A percentile compares a stretch with the other conserved stretches of the same genome.
Conservation (phyloP, 2,797 vertebrate genomes). For the Sebastes vulpes region DNA sequence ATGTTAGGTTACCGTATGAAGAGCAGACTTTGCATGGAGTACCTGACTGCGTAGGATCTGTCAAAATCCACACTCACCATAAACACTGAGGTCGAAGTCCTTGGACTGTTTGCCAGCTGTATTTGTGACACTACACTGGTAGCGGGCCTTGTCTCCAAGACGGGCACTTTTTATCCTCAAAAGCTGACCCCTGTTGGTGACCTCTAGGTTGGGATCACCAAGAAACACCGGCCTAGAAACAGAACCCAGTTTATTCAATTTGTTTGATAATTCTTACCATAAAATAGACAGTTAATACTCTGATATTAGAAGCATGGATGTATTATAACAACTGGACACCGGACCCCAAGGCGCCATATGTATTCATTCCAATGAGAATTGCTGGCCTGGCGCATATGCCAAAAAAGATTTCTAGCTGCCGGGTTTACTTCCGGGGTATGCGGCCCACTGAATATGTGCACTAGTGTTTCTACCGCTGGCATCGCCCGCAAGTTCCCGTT, state of each 20-base stretch:
- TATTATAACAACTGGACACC: no score
- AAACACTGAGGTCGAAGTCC: constrained; percentile 90
- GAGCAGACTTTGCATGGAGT: neutral
- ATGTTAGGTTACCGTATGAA: neutral
- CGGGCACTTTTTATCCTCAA: constrained; percentile 90
- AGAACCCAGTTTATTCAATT: neutral
- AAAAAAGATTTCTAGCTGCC: no score
- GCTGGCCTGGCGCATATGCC: no score
- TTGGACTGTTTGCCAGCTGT: constrained; percentile 92
- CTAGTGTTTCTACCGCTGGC: no score
- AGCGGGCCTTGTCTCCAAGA: constrained; percentile 92
- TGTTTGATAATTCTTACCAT: neutral
- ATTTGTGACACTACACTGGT: constrained; percentile 92
- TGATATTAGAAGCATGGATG: neutral
- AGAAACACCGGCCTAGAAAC: constrained; percentile 89
- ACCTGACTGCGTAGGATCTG: neutral
- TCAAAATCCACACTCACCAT: constrained; percentile 83
- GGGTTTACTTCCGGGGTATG: no score
- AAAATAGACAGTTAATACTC: neutral
- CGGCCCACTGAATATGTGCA: no score
- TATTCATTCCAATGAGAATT: no score
- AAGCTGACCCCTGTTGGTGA: constrained; percentile 89
- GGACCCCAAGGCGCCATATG: no score
- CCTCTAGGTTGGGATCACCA: constrained; percentile 90
- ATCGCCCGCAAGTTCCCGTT: no score